Percentiles rank a stretch among this genome's conserved stretches.
Evolutionary conservation across 1,140 invertebrate genomes (phyloP).

Genomic region (Tribolium castaneum): DNA sequence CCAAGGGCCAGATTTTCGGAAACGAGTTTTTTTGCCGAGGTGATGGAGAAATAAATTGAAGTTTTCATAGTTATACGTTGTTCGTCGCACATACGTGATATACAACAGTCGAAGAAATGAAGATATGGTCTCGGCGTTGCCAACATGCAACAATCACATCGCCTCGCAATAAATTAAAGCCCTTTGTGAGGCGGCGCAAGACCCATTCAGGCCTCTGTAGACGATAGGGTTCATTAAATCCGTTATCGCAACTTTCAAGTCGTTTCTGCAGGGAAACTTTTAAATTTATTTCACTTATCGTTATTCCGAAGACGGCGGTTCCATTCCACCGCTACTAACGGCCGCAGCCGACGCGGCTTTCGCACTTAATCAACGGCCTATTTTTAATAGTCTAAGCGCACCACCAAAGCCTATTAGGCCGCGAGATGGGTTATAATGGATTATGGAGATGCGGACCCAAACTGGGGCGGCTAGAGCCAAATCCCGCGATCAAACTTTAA

Average conservation of each 20-base stretch:
- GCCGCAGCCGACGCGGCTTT: slow-evolving; percentile 35
- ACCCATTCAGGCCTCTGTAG: slow-evolving; percentile 57
- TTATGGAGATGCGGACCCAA: slow-evolving; percentile 2
- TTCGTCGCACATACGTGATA: slow-evolving; percentile 41
- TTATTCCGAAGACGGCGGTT: slow-evolving; percentile 57
- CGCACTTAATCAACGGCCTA: slow-evolving; percentile 45
- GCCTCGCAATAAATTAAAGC: slow-evolving; percentile 58
- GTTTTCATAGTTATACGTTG: slow-evolving; percentile 50
- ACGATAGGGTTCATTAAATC: slow-evolving; percentile 63
- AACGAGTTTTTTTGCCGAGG: slow-evolving; percentile 55
- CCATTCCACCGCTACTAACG: slow-evolving; percentile 48
- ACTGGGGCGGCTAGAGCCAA: neutral
- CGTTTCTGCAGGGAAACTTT: slow-evolving; percentile 60
- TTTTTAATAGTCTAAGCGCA: slow-evolving; percentile 44
- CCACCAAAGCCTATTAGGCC: slow-evolving; percentile 21
- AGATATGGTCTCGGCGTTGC: slow-evolving; percentile 37
- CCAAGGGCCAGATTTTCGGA: slow-evolving; percentile 55
- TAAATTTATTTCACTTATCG: slow-evolving; percentile 63
- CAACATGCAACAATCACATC: slow-evolving; percentile 61
- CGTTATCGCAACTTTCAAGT: slow-evolving; percentile 61
- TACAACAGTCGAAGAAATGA: slow-evolving; percentile 44
- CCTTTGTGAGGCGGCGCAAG: slow-evolving; percentile 57
- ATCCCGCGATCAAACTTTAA: neutral
- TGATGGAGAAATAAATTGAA: slow-evolving; percentile 55
- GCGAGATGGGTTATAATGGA: slow-evolving; percentile 20